phyloP scores from a whole-genome alignment of 2,888 invertebrate genomes.

The Coremacera marginata region DNA sequence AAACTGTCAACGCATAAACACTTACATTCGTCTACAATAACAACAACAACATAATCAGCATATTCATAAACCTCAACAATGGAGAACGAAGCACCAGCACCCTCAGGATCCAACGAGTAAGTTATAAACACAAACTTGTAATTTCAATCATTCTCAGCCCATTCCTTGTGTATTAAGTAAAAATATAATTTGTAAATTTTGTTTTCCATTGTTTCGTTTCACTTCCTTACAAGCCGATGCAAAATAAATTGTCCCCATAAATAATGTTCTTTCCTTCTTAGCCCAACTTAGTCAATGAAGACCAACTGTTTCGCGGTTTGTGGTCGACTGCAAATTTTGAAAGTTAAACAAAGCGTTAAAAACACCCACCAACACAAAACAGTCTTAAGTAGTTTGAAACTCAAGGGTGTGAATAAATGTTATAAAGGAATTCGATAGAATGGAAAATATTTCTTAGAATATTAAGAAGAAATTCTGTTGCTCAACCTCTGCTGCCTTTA shows the following conservation, averaged over 20 bases:
- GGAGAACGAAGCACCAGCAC: slow-evolving; percentile 49
- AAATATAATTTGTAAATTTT: background rate
- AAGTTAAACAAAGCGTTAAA: slow-evolving; percentile 6
- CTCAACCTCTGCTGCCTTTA: too few relatives aligned
- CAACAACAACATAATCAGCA: background rate
- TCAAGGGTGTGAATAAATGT: too few relatives aligned
- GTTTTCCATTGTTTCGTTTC: background rate
- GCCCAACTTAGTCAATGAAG: background rate
- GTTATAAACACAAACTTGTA: slow-evolving; percentile 25
- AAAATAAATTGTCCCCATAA: background rate
- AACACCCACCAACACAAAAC: background rate
- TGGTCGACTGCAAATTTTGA: slow-evolving; percentile 1
- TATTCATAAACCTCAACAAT: slow-evolving; percentile 35
- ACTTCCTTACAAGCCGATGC: background rate
- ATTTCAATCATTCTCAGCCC: background rate
- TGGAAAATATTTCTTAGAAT: too few relatives aligned
- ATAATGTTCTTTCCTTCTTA: background rate
- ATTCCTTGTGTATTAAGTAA: slow-evolving; percentile 1
- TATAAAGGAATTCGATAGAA: too few relatives aligned
- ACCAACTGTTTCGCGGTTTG: slow-evolving; percentile 21
- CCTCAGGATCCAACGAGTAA: slow-evolving; percentile 56
- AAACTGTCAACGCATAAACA: too few relatives aligned
- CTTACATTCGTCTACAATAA: too few relatives aligned
- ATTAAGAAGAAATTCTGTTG: too few relatives aligned
- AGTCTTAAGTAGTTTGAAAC: too few relatives aligned